Evolutionary conservation across 2,797 vertebrate genomes (phyloP).

Genomic region (Halcyon smyrnensis): DNA sequence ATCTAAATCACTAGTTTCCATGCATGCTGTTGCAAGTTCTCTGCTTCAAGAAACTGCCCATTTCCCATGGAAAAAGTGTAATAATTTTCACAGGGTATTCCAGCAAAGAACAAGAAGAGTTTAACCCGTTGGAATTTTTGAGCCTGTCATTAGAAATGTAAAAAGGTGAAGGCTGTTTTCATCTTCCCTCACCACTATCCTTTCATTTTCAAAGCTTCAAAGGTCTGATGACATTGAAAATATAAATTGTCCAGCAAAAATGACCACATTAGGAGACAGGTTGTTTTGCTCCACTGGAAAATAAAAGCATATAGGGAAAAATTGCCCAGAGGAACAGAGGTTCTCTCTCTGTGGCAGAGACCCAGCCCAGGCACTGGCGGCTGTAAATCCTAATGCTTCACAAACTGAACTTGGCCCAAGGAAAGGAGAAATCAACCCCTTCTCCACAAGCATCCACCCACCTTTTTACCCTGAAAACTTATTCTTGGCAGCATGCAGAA

Average conservation of each 20-base stretch:
- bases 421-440: neutral
- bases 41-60: neutral
- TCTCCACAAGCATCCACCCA: neutral
- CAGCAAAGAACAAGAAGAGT: neutral
- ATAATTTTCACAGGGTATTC: neutral
- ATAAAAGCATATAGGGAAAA: neutral
- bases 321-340: neutral
- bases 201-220: neutral
- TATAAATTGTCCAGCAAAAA: neutral
- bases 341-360: rapidly evolving
- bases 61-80: neutral
- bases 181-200: neutral
- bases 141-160: neutral
- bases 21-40: neutral
- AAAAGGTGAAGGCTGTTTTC: neutral
- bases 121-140: neutral
- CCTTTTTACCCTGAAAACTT: neutral
- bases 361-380: neutral
- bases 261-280: neutral
- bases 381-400: neutral
- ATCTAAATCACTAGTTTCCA: neutral
- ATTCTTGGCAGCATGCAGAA: neutral
- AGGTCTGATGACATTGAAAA: neutral
- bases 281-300: neutral
- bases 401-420: neutral